These are phyloP conservation scores for Notolepis coatsorum DNA, from an alignment of 2,797 vertebrate species.

Conservation along the genomic window DNA sequence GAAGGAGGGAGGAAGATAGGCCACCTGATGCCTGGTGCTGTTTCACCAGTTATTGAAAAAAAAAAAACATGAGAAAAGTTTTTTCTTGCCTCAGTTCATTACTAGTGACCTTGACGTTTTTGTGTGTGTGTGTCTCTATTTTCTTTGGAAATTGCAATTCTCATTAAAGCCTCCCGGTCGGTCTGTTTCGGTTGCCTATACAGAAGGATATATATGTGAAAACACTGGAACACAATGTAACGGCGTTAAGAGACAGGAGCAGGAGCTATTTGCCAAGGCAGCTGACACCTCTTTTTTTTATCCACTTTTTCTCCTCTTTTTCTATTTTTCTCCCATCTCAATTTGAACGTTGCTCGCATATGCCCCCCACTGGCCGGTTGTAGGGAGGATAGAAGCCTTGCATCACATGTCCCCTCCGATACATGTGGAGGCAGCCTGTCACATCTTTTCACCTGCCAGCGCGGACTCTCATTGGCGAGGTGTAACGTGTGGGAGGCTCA, in stretches of 20 bases:
- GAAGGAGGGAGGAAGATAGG: background rate
- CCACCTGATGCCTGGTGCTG: conserved; percentile 10
- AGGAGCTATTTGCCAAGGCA: conserved; percentile 34
- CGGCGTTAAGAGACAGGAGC: conserved; percentile 41
- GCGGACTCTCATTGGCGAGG: too few species aligned
- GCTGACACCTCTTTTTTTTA: conserved; percentile 26
- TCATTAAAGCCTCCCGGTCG: conserved; percentile 27
- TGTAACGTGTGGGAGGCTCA: too few species aligned
- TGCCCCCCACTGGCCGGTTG: too few species aligned
- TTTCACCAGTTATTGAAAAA: conserved; percentile 24
- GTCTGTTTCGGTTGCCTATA: conserved; percentile 25
- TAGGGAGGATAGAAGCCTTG: too few species aligned
- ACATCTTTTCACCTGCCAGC: too few species aligned
- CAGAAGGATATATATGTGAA: conserved; percentile 17
- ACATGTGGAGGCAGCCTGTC: too few species aligned
- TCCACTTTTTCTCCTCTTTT: too few species aligned
- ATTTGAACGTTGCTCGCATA: too few species aligned
- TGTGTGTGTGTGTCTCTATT: conserved; percentile 22
- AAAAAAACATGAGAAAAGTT: too few species aligned
- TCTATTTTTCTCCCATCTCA: too few species aligned
- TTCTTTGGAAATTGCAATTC: conserved; percentile 32
- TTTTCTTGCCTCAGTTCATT: background rate
- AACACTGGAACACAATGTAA: conserved; percentile 31
- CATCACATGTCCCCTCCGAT: too few species aligned
- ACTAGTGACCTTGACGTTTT: conserved; percentile 10